These are phyloP conservation scores for Pelvicachromis taeniatus DNA, from an alignment of 2,113 vertebrate genomes.

Conservation along the genomic window DNA sequence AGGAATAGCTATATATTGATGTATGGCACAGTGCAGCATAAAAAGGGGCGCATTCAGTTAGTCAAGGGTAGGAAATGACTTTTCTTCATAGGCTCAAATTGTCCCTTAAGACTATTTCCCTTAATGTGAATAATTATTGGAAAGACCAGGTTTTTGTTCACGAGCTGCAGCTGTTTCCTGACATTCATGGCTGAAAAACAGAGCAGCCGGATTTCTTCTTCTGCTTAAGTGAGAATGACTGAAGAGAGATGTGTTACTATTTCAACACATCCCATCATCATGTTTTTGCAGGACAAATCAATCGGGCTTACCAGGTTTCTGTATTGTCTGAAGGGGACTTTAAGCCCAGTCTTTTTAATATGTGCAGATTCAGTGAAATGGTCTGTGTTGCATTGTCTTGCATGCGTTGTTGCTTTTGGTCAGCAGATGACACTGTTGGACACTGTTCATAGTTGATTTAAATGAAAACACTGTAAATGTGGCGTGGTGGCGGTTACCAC, in stretches of 20 bases:
- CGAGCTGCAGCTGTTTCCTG: background rate
- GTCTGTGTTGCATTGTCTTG: background rate
- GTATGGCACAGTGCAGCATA: background rate
- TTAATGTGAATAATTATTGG: background rate
- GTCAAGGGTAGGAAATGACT: background rate
- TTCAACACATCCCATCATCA: background rate
- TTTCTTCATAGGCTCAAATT: background rate
- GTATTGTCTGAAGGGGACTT: background rate
- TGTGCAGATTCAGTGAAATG: background rate
- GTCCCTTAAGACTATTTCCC: background rate
- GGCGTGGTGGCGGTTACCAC: background rate
- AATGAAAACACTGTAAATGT: background rate
- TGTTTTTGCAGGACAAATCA: background rate
- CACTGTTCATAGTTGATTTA: background rate
- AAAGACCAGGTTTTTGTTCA: background rate
- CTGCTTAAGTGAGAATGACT: background rate
- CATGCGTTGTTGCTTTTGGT: background rate
- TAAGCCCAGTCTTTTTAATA: background rate
- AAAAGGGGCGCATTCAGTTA: background rate
- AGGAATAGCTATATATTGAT: background rate
- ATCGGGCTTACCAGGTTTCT: background rate
- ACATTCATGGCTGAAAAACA: background rate
- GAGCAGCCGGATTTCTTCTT: background rate
- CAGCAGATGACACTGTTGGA: constrained; percentile 35
- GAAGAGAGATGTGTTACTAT: fast-evolving